Percentiles rank a stretch among this genome's conserved stretches.
Conservation (phyloP, 92 coral and sea anemone genomes). For the Porites rus region DNA sequence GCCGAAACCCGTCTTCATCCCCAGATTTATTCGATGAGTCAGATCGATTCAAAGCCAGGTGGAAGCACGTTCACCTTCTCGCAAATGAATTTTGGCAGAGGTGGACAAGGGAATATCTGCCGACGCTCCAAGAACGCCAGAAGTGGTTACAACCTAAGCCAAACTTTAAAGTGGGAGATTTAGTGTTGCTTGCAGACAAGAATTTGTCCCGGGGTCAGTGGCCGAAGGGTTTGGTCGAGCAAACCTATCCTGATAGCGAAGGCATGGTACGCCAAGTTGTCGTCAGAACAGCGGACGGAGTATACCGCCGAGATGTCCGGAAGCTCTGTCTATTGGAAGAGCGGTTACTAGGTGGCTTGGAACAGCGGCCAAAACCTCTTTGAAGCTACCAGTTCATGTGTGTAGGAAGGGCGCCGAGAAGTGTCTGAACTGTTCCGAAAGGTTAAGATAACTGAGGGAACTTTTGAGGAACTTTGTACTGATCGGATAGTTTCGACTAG, state of each 20-base stretch:
- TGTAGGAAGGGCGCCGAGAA: not conserved
- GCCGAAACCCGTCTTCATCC: constrained; percentile 47
- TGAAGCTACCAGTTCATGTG: not conserved
- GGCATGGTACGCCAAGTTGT: constrained; percentile 56
- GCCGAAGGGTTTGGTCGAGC: constrained; percentile 63
- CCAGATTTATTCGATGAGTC: constrained; percentile 44
- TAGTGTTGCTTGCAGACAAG: constrained; percentile 64
- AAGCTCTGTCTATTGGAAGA: constrained; percentile 67
- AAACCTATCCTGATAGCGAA: constrained; percentile 60
- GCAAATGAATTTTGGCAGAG: constrained; percentile 54
- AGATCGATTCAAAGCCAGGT: constrained; percentile 53
- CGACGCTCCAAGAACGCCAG: constrained; percentile 64
- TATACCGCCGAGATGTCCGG: constrained; percentile 55
- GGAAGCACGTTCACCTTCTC: constrained; percentile 64
- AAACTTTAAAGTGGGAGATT: constrained; percentile 63
- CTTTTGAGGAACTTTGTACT: no score
- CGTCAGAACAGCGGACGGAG: constrained; percentile 60
- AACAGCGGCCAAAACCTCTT: not conserved
- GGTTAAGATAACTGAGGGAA: not conserved
- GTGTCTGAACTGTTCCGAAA: not conserved
- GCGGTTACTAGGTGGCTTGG: constrained; percentile 6
- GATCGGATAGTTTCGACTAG: no score
- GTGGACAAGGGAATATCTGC: constrained; percentile 63
- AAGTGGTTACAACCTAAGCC: constrained; percentile 59
- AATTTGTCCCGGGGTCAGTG: constrained; percentile 67